These are phyloP conservation scores for Plestiodon gilberti DNA, from an alignment of 2,113 vertebrate species.

Conservation along the genomic window DNA sequence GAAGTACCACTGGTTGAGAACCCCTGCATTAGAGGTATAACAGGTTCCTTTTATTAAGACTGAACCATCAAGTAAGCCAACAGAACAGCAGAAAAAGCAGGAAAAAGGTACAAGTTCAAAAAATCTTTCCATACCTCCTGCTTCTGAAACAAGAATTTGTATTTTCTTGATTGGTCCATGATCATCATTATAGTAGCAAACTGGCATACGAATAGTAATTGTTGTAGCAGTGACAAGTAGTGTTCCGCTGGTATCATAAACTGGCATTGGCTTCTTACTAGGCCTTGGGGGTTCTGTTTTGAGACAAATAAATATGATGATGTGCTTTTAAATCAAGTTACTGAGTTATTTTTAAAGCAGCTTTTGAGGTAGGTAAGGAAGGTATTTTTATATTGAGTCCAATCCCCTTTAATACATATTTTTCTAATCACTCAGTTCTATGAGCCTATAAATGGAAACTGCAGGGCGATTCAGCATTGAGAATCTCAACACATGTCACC, in stretches of 20 bases:
- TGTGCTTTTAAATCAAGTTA: slow-evolving; percentile 9
- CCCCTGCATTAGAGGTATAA: background rate
- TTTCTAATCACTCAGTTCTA: background rate
- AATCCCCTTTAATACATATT: background rate
- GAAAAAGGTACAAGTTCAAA: slow-evolving; percentile 4
- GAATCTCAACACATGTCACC: background rate
- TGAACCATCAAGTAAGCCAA: background rate
- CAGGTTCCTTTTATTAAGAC: background rate
- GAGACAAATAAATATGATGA: slow-evolving; percentile 57
- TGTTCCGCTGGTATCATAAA: slow-evolving; percentile 82
- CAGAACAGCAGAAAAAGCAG: background rate
- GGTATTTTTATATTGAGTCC: background rate
- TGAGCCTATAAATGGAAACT: background rate
- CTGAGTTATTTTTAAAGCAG: background rate
- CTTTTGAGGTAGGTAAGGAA: background rate
- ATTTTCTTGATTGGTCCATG: slow-evolving; percentile 93
- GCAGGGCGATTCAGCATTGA: background rate
- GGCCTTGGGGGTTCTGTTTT: slow-evolving; percentile 87
- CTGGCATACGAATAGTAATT: slow-evolving; percentile 90
- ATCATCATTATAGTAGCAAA: slow-evolving; percentile 93
- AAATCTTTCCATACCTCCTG: slow-evolving; percentile 82
- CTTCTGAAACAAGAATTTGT: slow-evolving; percentile 93
- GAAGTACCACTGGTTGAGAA: no score
- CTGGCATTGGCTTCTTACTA: slow-evolving; percentile 81
- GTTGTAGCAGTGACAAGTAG: slow-evolving; percentile 88